Conservation (phyloP, 2,797 vertebrate species). For the Intellagama lesueurii region DNA sequence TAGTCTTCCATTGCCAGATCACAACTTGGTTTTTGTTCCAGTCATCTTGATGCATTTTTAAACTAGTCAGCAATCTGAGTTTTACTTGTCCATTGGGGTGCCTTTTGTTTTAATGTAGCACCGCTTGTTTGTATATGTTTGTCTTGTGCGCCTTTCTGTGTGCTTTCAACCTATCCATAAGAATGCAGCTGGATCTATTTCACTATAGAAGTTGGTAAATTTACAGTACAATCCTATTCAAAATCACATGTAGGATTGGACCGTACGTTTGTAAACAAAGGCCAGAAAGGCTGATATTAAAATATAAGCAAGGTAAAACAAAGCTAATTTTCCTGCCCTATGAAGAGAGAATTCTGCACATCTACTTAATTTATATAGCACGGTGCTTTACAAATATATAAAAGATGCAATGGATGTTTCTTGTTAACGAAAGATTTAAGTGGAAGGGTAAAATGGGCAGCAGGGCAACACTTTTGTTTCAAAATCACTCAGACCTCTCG, state of each 20-base stretch:
- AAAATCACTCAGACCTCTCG: constrained; percentile 9
- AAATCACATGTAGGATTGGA: background rate
- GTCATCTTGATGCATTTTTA: background rate
- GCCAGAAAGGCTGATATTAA: background rate
- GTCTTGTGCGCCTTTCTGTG: background rate
- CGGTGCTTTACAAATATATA: background rate
- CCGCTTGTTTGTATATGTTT: background rate
- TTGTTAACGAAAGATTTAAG: background rate
- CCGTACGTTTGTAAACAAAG: background rate
- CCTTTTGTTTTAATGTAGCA: background rate
- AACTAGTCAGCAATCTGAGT: background rate
- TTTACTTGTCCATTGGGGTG: background rate
- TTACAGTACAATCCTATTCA: background rate
- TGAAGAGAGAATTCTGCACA: background rate
- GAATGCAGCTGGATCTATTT: background rate
- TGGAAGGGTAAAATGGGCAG: background rate
- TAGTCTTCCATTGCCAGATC: background rate
- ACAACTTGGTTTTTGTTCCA: background rate
- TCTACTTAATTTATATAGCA: background rate
- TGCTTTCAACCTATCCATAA: background rate
- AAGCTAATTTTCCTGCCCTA: background rate
- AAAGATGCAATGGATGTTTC: background rate
- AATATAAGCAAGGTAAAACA: background rate
- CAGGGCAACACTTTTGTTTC: background rate
- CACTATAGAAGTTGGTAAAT: background rate